Evolutionary conservation across 2,888 invertebrate genomes (phyloP).

Genomic region (Parasteatoda lunata): DNA sequence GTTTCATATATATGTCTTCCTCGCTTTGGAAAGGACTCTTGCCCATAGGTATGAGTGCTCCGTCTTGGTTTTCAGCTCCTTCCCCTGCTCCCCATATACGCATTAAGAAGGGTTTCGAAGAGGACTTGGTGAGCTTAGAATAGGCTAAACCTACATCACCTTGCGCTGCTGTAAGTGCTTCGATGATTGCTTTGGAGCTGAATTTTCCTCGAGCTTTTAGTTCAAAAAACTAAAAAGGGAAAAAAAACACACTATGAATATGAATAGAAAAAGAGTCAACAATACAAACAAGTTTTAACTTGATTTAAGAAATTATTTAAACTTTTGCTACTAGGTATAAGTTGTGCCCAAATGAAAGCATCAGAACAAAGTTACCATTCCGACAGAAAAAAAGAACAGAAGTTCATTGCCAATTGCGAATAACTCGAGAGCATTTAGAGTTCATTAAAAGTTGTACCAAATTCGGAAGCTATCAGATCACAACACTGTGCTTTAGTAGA

Average conservation of each 20-base stretch:
- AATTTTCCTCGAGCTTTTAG: constrained; percentile 82
- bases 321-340: no score
- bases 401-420: no score
- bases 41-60: not conserved
- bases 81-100: constrained; percentile 83
- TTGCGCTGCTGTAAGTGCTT: constrained; percentile 82
- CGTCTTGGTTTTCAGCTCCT: constrained; percentile 63
- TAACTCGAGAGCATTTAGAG: no score
- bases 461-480: no score
- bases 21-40: not conserved
- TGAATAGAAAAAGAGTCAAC: no score
- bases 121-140: constrained; percentile 83
- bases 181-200: constrained; percentile 82
- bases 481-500: no score
- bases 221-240: constrained; percentile 78
- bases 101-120: constrained; percentile 86
- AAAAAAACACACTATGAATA: constrained; percentile 31
- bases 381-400: no score
- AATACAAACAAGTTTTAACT: not conserved
- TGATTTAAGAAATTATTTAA: not conserved
- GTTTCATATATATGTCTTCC: not conserved
- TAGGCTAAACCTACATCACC: constrained; percentile 84
- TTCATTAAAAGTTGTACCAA: no score
- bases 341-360: no score
- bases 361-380: no score